phyloP scores from a whole-genome alignment of 1,140 invertebrate genomes.

The Lineus longissimus region DNA sequence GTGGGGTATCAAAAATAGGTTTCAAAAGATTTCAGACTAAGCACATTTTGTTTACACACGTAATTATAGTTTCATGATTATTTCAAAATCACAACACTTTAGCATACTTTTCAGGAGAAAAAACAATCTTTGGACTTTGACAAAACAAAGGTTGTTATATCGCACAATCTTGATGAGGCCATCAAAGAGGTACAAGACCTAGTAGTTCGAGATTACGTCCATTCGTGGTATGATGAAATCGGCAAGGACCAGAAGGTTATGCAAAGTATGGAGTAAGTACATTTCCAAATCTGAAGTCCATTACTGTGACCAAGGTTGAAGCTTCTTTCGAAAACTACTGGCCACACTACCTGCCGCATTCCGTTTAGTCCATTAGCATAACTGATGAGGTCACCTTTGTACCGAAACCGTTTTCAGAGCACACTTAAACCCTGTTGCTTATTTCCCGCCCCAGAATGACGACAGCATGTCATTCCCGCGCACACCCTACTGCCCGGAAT shows the following conservation, averaged over 20 bases:
- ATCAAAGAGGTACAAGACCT: constrained; percentile 79
- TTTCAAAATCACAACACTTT: too few species aligned
- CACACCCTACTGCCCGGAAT: too few species aligned
- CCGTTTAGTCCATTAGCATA: too few species aligned
- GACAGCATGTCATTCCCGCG: too few species aligned
- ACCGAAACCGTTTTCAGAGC: too few species aligned
- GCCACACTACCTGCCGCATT: not conserved
- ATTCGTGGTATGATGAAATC: constrained; percentile 69
- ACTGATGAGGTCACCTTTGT: too few species aligned
- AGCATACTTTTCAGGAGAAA: constrained; percentile 27
- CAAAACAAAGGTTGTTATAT: constrained; percentile 42
- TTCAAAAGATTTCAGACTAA: too few species aligned
- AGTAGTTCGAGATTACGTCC: constrained; percentile 73
- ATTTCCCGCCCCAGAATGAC: too few species aligned
- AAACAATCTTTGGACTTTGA: constrained; percentile 13
- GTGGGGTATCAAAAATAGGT: too few species aligned
- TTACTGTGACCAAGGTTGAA: not conserved
- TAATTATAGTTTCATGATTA: too few species aligned
- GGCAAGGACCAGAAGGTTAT: constrained; percentile 59
- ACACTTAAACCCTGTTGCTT: too few species aligned
- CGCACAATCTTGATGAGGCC: constrained; percentile 73
- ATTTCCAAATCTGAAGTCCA: constrained; percentile 15
- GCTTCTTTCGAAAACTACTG: not conserved
- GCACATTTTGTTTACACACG: too few species aligned
- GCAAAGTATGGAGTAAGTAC: constrained; percentile 54